Conservation (phyloP, 2,113 vertebrate genomes). For the Pungitius pungitius region DNA sequence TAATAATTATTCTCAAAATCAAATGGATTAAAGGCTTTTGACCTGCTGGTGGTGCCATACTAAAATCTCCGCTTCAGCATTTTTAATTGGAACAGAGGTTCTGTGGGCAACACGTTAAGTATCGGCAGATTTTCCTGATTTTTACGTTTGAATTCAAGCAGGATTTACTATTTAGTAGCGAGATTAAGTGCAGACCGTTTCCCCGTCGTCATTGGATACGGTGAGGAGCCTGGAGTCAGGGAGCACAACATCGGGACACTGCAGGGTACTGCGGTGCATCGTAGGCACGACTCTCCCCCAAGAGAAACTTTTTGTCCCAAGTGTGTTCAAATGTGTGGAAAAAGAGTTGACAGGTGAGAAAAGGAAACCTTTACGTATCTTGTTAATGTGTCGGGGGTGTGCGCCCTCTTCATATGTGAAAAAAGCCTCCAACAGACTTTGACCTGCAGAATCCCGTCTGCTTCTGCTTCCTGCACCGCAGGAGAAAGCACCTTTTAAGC, state of each 20-base stretch:
- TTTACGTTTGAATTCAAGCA: slow-evolving; percentile 10
- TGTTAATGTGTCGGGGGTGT: neutral
- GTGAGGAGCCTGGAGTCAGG: slow-evolving; percentile 56
- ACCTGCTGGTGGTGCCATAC: neutral
- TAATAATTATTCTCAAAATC: neutral
- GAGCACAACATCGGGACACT: slow-evolving; percentile 60
- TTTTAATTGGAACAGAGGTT: neutral
- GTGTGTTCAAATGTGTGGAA: neutral
- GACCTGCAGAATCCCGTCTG: slow-evolving; percentile 11
- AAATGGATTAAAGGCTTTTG: neutral
- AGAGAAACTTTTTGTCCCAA: slow-evolving; percentile 14
- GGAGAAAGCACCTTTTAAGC: slow-evolving; percentile 53
- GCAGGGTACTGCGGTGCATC: slow-evolving; percentile 22
- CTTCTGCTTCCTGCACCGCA: slow-evolving; percentile 18
- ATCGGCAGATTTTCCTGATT: slow-evolving; percentile 15
- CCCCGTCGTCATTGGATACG: slow-evolving; percentile 23
- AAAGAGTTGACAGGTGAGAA: neutral
- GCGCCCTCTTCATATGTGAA: neutral
- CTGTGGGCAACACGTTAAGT: neutral
- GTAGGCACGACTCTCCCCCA: slow-evolving; percentile 13
- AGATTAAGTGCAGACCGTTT: slow-evolving; percentile 51
- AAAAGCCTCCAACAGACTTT: slow-evolving; percentile 6
- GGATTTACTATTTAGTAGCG: slow-evolving; percentile 35
- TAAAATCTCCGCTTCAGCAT: neutral
- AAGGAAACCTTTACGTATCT: neutral